phyloP scores from a whole-genome alignment of 1,140 invertebrate genomes.

The Calephelis virginiensis region DNA sequence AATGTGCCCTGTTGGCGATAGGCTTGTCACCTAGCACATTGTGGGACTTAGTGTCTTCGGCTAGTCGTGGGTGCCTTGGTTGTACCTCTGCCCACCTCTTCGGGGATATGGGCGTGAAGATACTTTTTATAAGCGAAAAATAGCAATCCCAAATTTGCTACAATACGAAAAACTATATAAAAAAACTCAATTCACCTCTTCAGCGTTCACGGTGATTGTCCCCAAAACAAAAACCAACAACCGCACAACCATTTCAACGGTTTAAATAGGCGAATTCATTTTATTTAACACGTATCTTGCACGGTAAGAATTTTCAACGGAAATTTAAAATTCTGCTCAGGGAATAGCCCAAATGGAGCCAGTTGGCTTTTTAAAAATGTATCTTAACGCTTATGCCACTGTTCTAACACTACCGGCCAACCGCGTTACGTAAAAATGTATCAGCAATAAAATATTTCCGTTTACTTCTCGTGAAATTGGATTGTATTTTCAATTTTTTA shows the following conservation, averaged over 20 bases:
- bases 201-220: background rate
- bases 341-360: slow-evolving; percentile 28
- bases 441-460: slow-evolving; percentile 9
- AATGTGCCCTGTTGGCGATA: too few relatives aligned
- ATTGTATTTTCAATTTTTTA: slow-evolving; percentile 10
- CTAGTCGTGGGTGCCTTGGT: too few relatives aligned
- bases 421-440: slow-evolving; percentile 2
- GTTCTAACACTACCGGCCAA: background rate
- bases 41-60: too few relatives aligned
- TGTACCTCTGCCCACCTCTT: too few relatives aligned
- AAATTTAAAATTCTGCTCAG: slow-evolving; percentile 34
- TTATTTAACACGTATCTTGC: slow-evolving; percentile 39
- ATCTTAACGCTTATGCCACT: slow-evolving; percentile 23
- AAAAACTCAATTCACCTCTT: background rate
- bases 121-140: too few relatives aligned
- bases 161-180: too few relatives aligned
- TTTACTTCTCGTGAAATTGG: slow-evolving; percentile 1
- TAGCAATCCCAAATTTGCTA: too few relatives aligned
- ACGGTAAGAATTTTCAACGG: slow-evolving; percentile 38
- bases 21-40: too few relatives aligned
- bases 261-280: slow-evolving; percentile 48
- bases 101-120: too few relatives aligned
- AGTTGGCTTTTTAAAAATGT: slow-evolving; percentile 36
- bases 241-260: slow-evolving; percentile 30
- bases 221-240: slow-evolving; percentile 22